Evolutionary conservation across 2,888 invertebrate genomes (phyloP), one percentile per base, ranked within the genome.

Genomic region (Liopterus haemorrhoidalis): DNA sequence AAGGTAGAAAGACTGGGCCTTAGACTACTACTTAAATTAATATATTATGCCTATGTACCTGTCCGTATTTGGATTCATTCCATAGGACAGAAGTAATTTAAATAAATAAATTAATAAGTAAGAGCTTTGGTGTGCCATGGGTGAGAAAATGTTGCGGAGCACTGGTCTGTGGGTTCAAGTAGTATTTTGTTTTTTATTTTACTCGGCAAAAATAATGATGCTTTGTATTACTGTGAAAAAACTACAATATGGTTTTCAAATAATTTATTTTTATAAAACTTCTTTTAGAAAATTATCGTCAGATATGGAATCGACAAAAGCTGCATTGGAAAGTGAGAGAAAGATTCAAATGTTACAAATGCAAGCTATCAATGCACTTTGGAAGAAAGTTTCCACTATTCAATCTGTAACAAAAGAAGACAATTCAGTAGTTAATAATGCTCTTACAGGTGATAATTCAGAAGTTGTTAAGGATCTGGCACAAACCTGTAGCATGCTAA

Each of bases 321-420:
- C 82, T 2, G 89, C 88, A 9, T 63, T 90, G 32, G 87, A 89
- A 60, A 85, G 85, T 57, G 90, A 91, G 62, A 72, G 88, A 19
- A 88, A 87, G 60, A 81, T 91, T 44, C 87, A 90, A 56, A 81
- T 88, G 61, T 68, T 91, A 36, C 91, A 91, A 69, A 87, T 89
- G 80, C 90, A 91, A 66, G 90, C 91, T 3, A 91, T 91, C 56
- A 86, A 85, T 60, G 89, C 89, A 1, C 69, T 91, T 2, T 91
- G 90, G 90, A 88, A 87, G 66, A 88, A 88, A 64, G 85, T 88
- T 2, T 82, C 84, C 11, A 77, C 79, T 0, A 67, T 86, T 54
- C 82, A 82, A 49, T 69, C 71, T 2, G 63, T 60, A 4, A 57
- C 52, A 22, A 59, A 53, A 32, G 59, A 60, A 14, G 63, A 63